phyloP scores from a whole-genome alignment of 2,888 invertebrate species.

The Cephus spinipes region DNA sequence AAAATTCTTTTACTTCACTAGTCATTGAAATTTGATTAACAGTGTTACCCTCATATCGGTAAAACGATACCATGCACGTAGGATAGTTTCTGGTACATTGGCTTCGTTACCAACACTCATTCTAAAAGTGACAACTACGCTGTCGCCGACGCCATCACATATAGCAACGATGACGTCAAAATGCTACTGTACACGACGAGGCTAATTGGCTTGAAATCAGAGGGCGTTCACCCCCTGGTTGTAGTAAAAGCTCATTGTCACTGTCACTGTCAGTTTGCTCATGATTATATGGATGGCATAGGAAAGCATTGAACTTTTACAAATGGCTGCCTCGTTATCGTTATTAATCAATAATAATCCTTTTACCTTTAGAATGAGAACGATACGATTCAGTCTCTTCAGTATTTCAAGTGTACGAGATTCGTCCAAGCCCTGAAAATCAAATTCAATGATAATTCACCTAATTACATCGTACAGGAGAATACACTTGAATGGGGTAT shows the following conservation, averaged over 20 bases:
- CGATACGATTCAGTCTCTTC: conserved; percentile 90
- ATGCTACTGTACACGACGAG: neutral
- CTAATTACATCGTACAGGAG: neutral
- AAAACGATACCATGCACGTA: neutral
- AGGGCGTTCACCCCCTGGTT: conserved; percentile 41
- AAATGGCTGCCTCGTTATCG: neutral
- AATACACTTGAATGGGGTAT: neutral
- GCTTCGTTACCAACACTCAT: neutral
- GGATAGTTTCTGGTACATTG: neutral
- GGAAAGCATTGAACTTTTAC: neutral
- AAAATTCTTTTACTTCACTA: neutral
- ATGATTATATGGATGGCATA: neutral
- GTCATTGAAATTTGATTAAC: neutral
- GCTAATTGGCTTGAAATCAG: conserved; percentile 54
- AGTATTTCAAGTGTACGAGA: conserved; percentile 92
- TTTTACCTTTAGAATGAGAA: conserved; percentile 89
- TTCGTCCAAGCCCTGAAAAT: conserved; percentile 81
- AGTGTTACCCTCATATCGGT: neutral
- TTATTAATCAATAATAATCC: neutral
- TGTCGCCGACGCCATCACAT: neutral
- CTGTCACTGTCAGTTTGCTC: conserved; percentile 14
- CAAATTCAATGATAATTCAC: neutral
- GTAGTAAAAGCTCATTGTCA: conserved; percentile 31
- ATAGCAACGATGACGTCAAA: neutral
- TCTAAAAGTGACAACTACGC: neutral